These are phyloP conservation scores for Ceratina australensis DNA, from an alignment of 1,140 invertebrate species.

Conservation along the genomic window DNA sequence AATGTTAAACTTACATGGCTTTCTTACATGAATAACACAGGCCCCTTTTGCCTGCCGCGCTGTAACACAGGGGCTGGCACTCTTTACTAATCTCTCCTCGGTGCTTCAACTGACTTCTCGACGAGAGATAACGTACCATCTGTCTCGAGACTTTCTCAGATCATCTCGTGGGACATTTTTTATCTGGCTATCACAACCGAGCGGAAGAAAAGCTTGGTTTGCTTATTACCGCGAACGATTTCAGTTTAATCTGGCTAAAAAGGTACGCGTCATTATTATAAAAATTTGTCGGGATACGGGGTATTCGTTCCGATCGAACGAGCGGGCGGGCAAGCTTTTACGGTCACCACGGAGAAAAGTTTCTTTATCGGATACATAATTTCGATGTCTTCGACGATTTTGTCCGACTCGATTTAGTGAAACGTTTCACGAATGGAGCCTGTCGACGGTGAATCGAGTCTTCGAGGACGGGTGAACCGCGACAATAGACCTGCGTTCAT, in stretches of 20 bases:
- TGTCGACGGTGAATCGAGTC: constrained; percentile 30
- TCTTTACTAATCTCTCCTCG: no score
- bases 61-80: no score
- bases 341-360: not conserved
- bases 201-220: not conserved
- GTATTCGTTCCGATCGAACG: not conserved
- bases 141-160: no score
- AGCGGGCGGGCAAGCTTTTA: not conserved
- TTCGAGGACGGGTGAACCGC: constrained; percentile 46
- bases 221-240: not conserved
- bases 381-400: constrained; percentile 18
- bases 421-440: constrained; percentile 22
- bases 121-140: not conserved
- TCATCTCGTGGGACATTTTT: no score
- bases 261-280: not conserved
- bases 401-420: constrained; percentile 21
- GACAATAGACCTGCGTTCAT: constrained; percentile 50
- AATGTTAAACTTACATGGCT: no score
- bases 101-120: not conserved
- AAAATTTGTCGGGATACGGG: not conserved
- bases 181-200: no score
- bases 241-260: not conserved
- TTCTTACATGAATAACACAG: no score
- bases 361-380: constrained; percentile 22
- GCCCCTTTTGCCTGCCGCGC: no score